Conservation (phyloP, 1,140 invertebrate genomes). For the Leucophenga varia region DNA sequence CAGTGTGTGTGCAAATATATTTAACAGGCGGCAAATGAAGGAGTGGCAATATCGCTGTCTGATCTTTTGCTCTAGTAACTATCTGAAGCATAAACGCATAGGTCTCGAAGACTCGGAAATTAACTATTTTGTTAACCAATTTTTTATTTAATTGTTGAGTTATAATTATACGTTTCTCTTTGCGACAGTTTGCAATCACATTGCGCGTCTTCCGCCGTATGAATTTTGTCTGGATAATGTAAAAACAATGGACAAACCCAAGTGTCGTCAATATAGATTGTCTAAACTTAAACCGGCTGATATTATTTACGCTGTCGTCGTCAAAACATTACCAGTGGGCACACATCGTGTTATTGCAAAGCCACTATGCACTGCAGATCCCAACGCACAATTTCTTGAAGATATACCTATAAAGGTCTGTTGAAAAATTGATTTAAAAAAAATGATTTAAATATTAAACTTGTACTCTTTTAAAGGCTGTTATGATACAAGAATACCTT, state of each 20-base stretch:
- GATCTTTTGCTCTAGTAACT: too few species aligned
- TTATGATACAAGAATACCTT: constrained; percentile 31
- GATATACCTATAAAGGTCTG: constrained; percentile 85
- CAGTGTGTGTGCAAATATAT: too few species aligned
- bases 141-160: neutral
- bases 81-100: too few species aligned
- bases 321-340: constrained; percentile 64
- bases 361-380: constrained; percentile 78
- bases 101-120: too few species aligned
- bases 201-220: constrained; percentile 69
- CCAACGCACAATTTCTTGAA: constrained; percentile 74
- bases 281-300: constrained; percentile 70
- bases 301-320: constrained; percentile 79
- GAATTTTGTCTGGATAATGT: constrained; percentile 71
- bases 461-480: constrained; percentile 16
- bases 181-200: neutral
- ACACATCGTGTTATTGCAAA: constrained; percentile 76
- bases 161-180: too few species aligned
- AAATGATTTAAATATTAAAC: too few species aligned
- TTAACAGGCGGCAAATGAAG: too few species aligned
- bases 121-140: neutral
- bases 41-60: too few species aligned
- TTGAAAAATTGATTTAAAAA: too few species aligned
- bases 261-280: constrained; percentile 28
- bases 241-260: constrained; percentile 43